A percentile compares a stretch with the other conserved stretches of the same genome.
phyloP scores from a whole-genome alignment of 2,797 vertebrate species.

The Halcyon chelicuti region DNA sequence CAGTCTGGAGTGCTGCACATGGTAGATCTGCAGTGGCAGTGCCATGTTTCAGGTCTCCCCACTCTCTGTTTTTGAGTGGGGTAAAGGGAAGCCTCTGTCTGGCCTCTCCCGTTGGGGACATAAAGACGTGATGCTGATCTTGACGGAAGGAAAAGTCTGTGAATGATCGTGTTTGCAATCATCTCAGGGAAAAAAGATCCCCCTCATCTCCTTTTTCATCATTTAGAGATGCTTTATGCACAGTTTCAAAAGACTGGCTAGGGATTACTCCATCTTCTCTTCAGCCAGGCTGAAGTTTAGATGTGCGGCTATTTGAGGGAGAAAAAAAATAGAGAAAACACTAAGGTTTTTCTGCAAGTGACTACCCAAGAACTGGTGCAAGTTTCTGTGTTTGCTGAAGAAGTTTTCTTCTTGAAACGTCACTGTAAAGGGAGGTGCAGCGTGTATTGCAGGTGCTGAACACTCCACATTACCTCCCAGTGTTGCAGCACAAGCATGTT shows the following conservation, averaged over 20 bases:
- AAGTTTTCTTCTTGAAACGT: neutral
- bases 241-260: conserved; percentile 43
- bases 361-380: neutral
- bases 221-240: conserved; percentile 39
- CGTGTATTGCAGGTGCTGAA: neutral
- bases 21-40: neutral
- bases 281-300: conserved; percentile 33
- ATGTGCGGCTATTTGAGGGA: neutral
- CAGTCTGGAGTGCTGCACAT: neutral
- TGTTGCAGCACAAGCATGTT: rapidly evolving
- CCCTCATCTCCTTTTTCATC: conserved; percentile 53
- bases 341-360: neutral
- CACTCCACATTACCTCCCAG: rapidly evolving
- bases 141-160: neutral
- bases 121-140: neutral
- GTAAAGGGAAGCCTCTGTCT: neutral
- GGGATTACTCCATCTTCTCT: conserved; percentile 57
- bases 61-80: neutral
- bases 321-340: neutral
- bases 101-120: neutral
- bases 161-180: neutral
- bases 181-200: conserved; percentile 27
- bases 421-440: neutral
- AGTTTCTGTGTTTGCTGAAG: neutral
- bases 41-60: neutral